Percentiles rank a stretch among this genome's conserved stretches.
Evolutionary conservation across 2,113 vertebrate species (phyloP).

Genomic region (Tretioscincus oriximinensis): DNA sequence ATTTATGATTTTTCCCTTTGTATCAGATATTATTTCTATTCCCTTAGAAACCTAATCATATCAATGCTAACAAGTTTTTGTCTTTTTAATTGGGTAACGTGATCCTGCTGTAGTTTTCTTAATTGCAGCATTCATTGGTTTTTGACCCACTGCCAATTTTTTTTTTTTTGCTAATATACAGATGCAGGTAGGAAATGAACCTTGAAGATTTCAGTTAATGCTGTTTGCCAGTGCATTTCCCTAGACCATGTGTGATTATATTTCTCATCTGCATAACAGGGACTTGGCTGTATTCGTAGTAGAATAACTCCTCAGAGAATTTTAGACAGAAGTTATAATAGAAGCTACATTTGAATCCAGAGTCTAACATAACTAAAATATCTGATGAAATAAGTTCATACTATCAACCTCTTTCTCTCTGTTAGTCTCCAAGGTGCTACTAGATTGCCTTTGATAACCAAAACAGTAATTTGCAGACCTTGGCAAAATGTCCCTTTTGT

Average conservation of each 20-base stretch:
- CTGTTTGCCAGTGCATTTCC: neutral
- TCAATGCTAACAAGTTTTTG: conserved; percentile 35
- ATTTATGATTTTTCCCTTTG: conserved; percentile 16
- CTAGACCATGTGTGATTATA: neutral
- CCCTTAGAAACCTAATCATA: conserved; percentile 28
- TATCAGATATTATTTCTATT: conserved; percentile 16
- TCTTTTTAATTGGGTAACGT: conserved; percentile 55
- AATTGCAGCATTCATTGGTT: conserved; percentile 42
- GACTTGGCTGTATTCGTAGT: conserved; percentile 14
- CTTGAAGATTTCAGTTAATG: conserved; percentile 25
- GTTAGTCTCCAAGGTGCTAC: no score
- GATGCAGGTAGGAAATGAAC: conserved; percentile 30
- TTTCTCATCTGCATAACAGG: conserved; percentile 9
- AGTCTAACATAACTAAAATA: neutral
- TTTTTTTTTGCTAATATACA: conserved; percentile 38
- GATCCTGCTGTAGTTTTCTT: conserved; percentile 31
- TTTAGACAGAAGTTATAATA: neutral
- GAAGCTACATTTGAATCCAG: neutral
- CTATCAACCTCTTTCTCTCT: no score
- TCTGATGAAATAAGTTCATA: no score
- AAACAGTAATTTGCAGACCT: no score
- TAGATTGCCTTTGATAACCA: no score
- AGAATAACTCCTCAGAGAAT: neutral
- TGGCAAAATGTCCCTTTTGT: no score
- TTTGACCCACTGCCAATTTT: conserved; percentile 31